Conservation (phyloP, 2,113 vertebrate genomes). For the Phainopepla nitens region DNA sequence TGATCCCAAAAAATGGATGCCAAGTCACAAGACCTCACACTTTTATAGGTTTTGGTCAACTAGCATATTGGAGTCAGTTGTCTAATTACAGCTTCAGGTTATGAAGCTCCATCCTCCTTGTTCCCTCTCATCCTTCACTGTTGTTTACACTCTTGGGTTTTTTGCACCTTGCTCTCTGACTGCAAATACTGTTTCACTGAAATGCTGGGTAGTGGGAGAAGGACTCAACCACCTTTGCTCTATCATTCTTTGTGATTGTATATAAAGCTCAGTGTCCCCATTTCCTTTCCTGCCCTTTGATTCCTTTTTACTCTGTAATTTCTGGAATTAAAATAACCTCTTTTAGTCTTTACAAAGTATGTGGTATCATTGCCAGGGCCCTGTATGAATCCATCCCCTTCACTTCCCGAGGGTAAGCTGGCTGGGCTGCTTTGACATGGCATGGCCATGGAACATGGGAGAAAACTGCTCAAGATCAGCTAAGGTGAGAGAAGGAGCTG, state of each 20-base stretch:
- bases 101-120: too few species aligned
- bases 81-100: too few species aligned
- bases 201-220: neutral
- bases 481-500: neutral
- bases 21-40: too few species aligned
- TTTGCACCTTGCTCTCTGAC: too few species aligned
- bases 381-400: neutral
- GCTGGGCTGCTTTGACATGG: accelerated
- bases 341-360: neutral
- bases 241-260: neutral
- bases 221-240: neutral
- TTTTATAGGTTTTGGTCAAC: too few species aligned
- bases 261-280: neutral
- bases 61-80: too few species aligned
- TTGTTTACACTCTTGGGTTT: too few species aligned
- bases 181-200: neutral
- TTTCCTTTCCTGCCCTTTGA: neutral
- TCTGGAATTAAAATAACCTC: neutral
- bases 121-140: too few species aligned
- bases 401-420: neutral
- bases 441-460: accelerated
- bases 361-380: neutral
- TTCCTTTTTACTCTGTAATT: neutral
- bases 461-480: neutral
- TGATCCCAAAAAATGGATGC: too few species aligned